These are phyloP conservation scores for Epistrophe grossulariae DNA, from an alignment of 2,888 invertebrate genomes.

Conservation along the genomic window DNA sequence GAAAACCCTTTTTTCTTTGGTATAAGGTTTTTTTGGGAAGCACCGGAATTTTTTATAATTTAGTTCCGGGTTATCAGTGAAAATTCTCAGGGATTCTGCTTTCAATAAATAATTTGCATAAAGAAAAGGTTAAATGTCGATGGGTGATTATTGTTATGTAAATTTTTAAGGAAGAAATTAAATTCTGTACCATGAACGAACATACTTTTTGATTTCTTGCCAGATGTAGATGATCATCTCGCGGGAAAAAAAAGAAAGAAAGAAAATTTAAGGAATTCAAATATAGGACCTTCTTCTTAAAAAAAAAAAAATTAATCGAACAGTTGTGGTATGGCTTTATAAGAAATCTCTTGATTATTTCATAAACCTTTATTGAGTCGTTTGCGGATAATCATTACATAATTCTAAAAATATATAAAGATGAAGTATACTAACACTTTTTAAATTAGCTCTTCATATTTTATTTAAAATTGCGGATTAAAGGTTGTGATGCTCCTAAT, in stretches of 20 bases:
- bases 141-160: slow-evolving; percentile 63
- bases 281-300: not conserved
- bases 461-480: too few species aligned
- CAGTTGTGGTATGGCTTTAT: slow-evolving; percentile 4
- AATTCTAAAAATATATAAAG: too few species aligned
- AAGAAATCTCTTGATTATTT: too few species aligned
- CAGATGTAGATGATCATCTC: not conserved
- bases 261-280: not conserved
- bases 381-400: too few species aligned
- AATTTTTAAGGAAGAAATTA: slow-evolving; percentile 36
- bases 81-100: slow-evolving; percentile 35
- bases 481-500: too few species aligned
- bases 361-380: too few species aligned
- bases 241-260: not conserved
- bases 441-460: too few species aligned
- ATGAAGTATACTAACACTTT: too few species aligned
- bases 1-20: slow-evolving; percentile 8
- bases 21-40: not conserved
- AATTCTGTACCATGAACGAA: not conserved
- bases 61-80: slow-evolving; percentile 74
- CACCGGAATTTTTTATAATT: slow-evolving; percentile 24
- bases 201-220: not conserved
- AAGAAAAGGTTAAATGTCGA: slow-evolving; percentile 60
- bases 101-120: slow-evolving; percentile 45
- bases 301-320: not conserved